Evolutionary conservation across 2,888 invertebrate genomes (phyloP), one percentile per base, ranked within the genome.

Genomic region (Xylota sylvarum): DNA sequence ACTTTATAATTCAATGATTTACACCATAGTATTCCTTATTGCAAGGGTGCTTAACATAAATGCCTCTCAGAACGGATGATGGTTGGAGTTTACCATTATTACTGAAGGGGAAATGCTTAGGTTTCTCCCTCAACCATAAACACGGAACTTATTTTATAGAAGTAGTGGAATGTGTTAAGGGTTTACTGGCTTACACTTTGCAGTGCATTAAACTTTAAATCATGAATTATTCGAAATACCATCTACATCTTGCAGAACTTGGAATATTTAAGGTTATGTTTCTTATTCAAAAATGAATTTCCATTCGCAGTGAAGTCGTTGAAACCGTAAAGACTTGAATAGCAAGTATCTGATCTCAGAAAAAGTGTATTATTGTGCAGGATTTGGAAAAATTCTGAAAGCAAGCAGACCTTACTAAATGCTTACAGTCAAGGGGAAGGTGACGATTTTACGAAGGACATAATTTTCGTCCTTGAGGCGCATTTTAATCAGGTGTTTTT

Each of bases 121-220:
- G 27, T 52, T 52, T 55, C 4, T n/a, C 5, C 6, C 9, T n/a
- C 1, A 55, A 37, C 40, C 40, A 60, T 60, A 60, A 60, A 43
- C 40, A 43, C n/a, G 60, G 12, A 23, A 43, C 23, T 55, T 30
- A 14, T 14, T 55, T 55, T n/a, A 27, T 52, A 30, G 27, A 30
- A 55, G 52, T 55, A 30, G n/a, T 55, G 27, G 30, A 9, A 55
- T 27, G 23, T 30, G 23, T 40, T 7, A 37, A 1, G 19, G 12
- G 40, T 60, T 60, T 6, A 27, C 5, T 60, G n/a, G 6, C 14
- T 14, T 4, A 0, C 4, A n/a, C 9, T n/a, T 43, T 4, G 4
- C 4, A n/a, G 40, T 43, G 2, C n/a, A 40, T 4, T 5, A 2
- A n/a, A 40, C 40, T n/a, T 40, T 43, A 43, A 14, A 14, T 12